Evolutionary conservation across 2,888 invertebrate genomes (phyloP).

Genomic region (Trachelus troglodyta): DNA sequence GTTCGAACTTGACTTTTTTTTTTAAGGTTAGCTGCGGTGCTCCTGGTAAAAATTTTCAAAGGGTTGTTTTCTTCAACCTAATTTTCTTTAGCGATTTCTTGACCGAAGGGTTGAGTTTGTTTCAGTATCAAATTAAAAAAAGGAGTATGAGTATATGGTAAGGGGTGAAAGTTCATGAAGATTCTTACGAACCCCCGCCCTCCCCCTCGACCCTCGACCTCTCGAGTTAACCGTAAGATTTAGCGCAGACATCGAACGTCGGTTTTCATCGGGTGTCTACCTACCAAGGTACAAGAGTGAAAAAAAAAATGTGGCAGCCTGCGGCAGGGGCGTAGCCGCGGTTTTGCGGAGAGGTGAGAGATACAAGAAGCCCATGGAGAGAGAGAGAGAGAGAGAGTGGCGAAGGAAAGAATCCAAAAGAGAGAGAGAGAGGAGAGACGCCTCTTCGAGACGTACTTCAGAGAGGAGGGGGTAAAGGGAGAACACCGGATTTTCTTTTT

Average conservation of each 20-base stretch:
- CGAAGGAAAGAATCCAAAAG: constrained; percentile 19
- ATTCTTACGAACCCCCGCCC: neutral
- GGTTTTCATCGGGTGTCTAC: neutral
- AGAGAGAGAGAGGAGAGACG: constrained; percentile 26
- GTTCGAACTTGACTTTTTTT: neutral
- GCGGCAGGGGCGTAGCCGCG: neutral
- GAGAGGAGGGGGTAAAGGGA: neutral
- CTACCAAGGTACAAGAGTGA: neutral
- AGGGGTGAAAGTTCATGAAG: neutral
- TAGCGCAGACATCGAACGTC: neutral
- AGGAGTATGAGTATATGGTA: neutral
- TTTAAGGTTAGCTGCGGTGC: neutral
- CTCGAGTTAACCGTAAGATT: neutral
- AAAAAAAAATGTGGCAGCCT: neutral
- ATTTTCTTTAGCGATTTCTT: neutral
- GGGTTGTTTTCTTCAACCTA: neutral
- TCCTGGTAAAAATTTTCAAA: neutral
- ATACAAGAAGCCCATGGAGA: neutral
- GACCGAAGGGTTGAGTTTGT: neutral
- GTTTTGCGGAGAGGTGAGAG: neutral
- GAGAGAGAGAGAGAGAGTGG: neutral
- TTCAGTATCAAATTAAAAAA: neutral
- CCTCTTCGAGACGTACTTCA: neutral
- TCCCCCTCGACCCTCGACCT: neutral
- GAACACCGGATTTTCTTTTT: neutral